phyloP scores from a whole-genome alignment of 2,797 vertebrate genomes.

The Hypotaenidia okinawae region DNA sequence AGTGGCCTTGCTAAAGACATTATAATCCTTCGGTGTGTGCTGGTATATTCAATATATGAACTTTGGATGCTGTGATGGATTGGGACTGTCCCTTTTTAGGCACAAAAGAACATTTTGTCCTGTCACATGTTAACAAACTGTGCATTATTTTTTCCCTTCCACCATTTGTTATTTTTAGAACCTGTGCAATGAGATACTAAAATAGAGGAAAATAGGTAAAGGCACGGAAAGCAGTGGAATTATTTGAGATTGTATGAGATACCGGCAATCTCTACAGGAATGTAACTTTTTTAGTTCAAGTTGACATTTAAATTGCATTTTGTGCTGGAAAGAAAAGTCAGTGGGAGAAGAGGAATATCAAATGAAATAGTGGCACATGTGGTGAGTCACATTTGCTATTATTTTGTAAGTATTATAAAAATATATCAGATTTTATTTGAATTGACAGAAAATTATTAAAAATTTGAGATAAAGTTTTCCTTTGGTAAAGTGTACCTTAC shows the following conservation, averaged over 20 bases:
- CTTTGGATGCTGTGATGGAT: background rate
- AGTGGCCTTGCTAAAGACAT: background rate
- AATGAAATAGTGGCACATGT: conserved; percentile 65
- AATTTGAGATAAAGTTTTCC: conserved; percentile 53
- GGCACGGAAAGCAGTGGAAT: background rate
- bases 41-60: background rate
- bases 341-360: conserved; percentile 61
- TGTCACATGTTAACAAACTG: background rate
- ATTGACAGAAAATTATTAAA: conserved; percentile 71
- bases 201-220: conserved; percentile 11
- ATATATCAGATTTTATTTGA: conserved; percentile 61
- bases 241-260: conserved; percentile 1
- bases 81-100: background rate
- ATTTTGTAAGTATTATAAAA: conserved; percentile 67
- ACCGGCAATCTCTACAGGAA: background rate
- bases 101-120: conserved; percentile 22
- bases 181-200: background rate
- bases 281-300: conserved; percentile 25
- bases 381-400: conserved; percentile 69
- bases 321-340: conserved; percentile 57
- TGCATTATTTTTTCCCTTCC: background rate
- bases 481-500: conserved; percentile 39
- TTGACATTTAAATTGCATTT: conserved; percentile 69
- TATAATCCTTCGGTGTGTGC: background rate
- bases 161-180: background rate